Evolutionary conservation across 2,797 vertebrate species (phyloP).

Genomic region (Kryptolebias ocellatus): DNA sequence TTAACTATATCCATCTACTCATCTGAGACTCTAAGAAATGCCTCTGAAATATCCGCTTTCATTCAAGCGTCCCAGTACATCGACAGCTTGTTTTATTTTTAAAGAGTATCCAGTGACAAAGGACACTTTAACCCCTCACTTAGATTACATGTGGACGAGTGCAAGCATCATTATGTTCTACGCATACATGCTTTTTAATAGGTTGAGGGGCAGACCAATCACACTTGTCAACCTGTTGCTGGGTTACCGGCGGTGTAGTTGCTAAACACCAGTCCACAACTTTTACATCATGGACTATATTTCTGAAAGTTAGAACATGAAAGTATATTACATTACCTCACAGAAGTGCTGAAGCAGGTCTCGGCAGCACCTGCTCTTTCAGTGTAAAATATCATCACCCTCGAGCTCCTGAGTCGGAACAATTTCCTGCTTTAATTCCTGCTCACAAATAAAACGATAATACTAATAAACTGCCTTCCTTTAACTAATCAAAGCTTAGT

Average conservation of each 20-base stretch:
- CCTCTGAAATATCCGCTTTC: conserved; percentile 80
- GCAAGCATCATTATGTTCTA: conserved; percentile 86
- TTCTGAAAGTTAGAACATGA: conserved; percentile 91
- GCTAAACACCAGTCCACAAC: conserved; percentile 88
- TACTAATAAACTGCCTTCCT: conserved; percentile 24
- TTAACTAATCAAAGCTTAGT: conserved; percentile 16
- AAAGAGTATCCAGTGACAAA: conserved; percentile 88
- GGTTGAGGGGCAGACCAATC: conserved; percentile 86
- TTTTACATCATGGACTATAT: conserved; percentile 98
- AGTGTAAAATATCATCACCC: conserved; percentile 80
- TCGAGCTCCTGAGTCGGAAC: conserved; percentile 37
- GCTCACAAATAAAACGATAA: conserved; percentile 40
- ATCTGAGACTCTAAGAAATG: conserved; percentile 72
- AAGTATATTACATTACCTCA: conserved; percentile 89
- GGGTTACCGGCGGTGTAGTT: conserved; percentile 83
- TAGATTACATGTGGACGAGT: conserved; percentile 87
- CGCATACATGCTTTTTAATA: conserved; percentile 81
- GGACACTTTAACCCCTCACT: conserved; percentile 87
- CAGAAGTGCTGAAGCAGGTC: conserved; percentile 88
- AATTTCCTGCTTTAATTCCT: conserved; percentile 43
- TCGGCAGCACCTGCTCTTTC: conserved; percentile 87
- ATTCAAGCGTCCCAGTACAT: conserved; percentile 77
- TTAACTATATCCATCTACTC: conserved; percentile 65
- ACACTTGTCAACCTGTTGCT: conserved; percentile 79
- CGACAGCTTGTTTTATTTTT: conserved; percentile 90